phyloP scores from a whole-genome alignment of 2,797 vertebrate species.

The Hylomyscus alleni region DNA sequence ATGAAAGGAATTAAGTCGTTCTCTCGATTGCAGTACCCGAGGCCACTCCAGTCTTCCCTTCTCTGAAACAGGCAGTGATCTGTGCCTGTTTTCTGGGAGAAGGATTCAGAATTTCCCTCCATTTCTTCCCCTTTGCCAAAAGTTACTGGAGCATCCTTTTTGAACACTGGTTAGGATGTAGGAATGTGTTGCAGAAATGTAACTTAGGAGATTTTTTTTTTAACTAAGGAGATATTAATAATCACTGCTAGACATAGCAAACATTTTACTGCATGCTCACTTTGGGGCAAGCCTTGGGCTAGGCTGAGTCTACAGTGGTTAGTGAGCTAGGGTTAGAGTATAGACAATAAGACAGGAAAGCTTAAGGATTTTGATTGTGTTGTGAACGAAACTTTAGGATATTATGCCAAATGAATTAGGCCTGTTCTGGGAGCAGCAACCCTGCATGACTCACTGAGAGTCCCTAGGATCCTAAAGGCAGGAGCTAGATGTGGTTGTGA shows the following conservation, averaged over 20 bases:
- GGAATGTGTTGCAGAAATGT: neutral
- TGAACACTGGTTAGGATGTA: neutral
- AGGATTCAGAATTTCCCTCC: slow-evolving; percentile 10
- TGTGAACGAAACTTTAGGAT: neutral
- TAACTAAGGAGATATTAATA: too few species aligned
- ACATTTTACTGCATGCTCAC: neutral
- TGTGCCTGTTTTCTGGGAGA: slow-evolving; percentile 3
- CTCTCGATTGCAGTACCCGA: slow-evolving; percentile 65
- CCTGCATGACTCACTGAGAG: neutral
- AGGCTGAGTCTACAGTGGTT: neutral
- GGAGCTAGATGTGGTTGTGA: neutral
- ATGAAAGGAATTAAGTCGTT: slow-evolving; percentile 74
- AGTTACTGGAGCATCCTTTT: neutral
- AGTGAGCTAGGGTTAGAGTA: neutral
- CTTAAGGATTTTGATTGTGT: neutral
- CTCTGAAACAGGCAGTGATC: slow-evolving; percentile 37
- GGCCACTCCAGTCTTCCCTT: slow-evolving; percentile 36
- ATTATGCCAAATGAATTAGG: neutral
- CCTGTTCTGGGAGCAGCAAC: neutral
- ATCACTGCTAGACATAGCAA: neutral
- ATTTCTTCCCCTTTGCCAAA: neutral
- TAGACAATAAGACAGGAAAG: slow-evolving; percentile 15
- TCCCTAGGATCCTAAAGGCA: neutral
- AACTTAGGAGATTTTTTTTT: neutral
- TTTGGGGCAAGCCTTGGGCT: neutral